phyloP scores from a whole-genome alignment of 1,140 invertebrate species.

The Drosophila bocki region DNA sequence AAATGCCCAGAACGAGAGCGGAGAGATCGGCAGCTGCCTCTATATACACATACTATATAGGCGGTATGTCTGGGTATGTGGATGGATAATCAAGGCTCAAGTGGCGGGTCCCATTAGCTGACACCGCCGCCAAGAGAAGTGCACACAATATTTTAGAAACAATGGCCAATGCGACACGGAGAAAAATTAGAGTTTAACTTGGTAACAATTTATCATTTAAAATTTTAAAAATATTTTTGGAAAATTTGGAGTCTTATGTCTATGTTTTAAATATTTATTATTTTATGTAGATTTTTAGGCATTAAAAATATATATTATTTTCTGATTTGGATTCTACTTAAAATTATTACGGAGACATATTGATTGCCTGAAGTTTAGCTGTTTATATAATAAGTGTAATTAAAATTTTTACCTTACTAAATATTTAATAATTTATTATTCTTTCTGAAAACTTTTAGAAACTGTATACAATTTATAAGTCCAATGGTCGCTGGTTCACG shows the following conservation, averaged over 20 bases:
- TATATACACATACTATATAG: neutral
- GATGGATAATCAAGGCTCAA: conserved; percentile 70
- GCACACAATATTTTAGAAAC: conserved; percentile 80
- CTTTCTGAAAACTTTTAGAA: neutral
- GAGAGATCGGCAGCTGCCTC: conserved; percentile 43
- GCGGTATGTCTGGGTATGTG: neutral
- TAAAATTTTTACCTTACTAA: neutral
- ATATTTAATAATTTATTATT: neutral
- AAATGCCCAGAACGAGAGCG: conserved; percentile 21
- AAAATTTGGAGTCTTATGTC: neutral
- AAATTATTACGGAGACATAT: neutral
- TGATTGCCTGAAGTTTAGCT: neutral
- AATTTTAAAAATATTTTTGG: neutral
- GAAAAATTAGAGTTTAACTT: neutral
- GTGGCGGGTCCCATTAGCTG: conserved; percentile 76
- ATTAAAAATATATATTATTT: neutral
- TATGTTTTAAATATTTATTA: neutral
- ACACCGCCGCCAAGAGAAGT: conserved; percentile 57
- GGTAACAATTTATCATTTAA: neutral
- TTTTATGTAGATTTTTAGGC: neutral
- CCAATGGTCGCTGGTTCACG: neutral
- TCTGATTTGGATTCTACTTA: neutral
- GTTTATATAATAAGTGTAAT: neutral
- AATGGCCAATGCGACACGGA: conserved; percentile 46
- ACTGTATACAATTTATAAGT: neutral